phyloP scores from a whole-genome alignment of 2,797 vertebrate species.

The Xenops minutus region DNA sequence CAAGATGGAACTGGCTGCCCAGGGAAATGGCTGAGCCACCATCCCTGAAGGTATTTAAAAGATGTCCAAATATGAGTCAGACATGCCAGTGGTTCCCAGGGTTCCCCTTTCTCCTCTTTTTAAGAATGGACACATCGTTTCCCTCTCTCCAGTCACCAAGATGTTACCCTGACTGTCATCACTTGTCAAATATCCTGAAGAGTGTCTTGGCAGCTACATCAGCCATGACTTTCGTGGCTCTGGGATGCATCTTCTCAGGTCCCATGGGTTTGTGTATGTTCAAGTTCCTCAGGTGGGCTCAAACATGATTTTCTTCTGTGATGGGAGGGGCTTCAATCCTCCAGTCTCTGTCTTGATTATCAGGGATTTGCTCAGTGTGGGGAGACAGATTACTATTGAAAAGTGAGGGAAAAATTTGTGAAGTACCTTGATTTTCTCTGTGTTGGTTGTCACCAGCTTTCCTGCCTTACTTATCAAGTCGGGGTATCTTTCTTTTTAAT shows the following conservation, averaged over 20 bases:
- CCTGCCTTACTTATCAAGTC: not conserved
- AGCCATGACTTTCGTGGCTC: too few species aligned
- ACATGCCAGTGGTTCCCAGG: not conserved
- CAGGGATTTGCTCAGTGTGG: not conserved
- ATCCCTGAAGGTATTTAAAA: not conserved
- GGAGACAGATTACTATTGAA: not conserved
- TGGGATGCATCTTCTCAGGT: accelerated
- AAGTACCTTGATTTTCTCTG: accelerated
- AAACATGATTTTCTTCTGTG: not conserved
- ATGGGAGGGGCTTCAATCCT: not conserved
- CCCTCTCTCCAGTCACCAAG: not conserved
- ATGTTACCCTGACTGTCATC: not conserved
- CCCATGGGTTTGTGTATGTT: accelerated
- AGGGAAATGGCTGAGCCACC: too few species aligned
- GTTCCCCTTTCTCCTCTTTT: not conserved
- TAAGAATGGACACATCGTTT: not conserved
- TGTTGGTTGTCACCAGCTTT: not conserved
- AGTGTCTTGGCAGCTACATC: not conserved
- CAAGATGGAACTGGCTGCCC: not conserved
- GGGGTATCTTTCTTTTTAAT: not conserved
- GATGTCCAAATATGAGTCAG: not conserved
- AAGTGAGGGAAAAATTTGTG: not conserved
- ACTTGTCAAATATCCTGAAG: not conserved
- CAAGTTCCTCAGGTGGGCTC: not conserved
- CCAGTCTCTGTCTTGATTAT: not conserved